These are phyloP conservation scores for Phorcus lineatus DNA, from an alignment of 2,888 invertebrate genomes.

Conservation along the genomic window DNA sequence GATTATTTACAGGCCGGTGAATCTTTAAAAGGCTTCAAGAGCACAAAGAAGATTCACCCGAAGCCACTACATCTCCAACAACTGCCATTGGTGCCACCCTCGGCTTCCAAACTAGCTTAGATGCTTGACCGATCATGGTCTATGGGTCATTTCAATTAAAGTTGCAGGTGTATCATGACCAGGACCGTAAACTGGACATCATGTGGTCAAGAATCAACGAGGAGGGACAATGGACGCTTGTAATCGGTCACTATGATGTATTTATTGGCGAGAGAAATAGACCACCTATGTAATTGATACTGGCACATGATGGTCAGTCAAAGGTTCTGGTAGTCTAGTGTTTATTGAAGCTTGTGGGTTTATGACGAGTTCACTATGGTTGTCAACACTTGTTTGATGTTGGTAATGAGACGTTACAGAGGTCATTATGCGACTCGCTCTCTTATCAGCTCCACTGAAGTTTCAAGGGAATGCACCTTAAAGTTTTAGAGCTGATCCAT, in stretches of 20 bases:
- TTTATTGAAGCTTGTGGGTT: neutral
- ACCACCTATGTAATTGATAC: conserved; percentile 13
- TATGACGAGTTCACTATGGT: neutral
- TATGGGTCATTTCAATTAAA: neutral
- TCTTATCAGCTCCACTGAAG: too few species aligned
- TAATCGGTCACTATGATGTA: neutral
- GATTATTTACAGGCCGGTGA: neutral
- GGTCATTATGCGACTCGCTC: neutral
- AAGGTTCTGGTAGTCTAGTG: neutral
- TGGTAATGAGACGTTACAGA: neutral
- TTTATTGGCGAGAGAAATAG: neutral
- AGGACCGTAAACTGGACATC: conserved; percentile 10
- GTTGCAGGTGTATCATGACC: neutral
- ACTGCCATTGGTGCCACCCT: neutral
- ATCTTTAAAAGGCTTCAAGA: neutral
- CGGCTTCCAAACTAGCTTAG: neutral
- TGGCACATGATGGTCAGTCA: neutral
- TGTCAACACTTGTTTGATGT: neutral
- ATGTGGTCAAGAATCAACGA: conserved; percentile 11
- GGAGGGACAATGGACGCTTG: neutral
- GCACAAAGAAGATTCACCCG: too few species aligned
- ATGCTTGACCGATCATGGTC: neutral
- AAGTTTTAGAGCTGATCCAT: too few species aligned
- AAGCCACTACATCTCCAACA: too few species aligned
- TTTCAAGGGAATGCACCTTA: too few species aligned